Percentiles rank a stretch among this genome's conserved stretches.
Conservation (phyloP, 2,888 invertebrate species). For the Papilio protenor region DNA sequence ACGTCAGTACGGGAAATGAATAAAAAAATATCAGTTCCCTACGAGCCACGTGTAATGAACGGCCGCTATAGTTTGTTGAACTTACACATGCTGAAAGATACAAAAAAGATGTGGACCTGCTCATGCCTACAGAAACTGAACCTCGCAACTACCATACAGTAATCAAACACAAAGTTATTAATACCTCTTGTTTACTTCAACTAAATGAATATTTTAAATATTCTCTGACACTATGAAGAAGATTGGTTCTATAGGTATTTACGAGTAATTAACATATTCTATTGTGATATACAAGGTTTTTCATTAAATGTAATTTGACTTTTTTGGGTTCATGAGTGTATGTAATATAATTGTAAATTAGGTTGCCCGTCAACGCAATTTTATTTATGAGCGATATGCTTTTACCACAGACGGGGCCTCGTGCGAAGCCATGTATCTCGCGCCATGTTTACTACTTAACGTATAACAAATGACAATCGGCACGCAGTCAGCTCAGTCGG, state of each 20-base stretch:
- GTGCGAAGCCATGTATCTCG: constrained; percentile 43
- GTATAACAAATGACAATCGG: constrained; percentile 56
- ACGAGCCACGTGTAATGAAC: constrained; percentile 45
- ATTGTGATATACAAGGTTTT: background rate
- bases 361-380: background rate
- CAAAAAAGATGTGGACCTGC: constrained; percentile 69
- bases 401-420: constrained; percentile 34
- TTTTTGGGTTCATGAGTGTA: background rate
- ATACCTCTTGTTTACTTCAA: constrained; percentile 14
- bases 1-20: constrained; percentile 10
- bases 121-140: constrained; percentile 54
- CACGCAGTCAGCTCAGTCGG: constrained; percentile 59
- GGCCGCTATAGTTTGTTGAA: constrained; percentile 68
- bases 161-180: constrained; percentile 24
- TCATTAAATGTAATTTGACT: constrained; percentile 30
- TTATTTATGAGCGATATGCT: background rate
- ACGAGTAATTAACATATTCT: background rate
- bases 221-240: background rate
- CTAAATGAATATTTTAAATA: background rate
- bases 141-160: constrained; percentile 34
- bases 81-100: constrained; percentile 77
- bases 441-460: constrained; percentile 49
- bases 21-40: constrained; percentile 48
- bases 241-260: background rate
- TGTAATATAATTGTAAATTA: background rate